These are phyloP conservation scores for Hermaeophaga mercurialis DNA, from an alignment of 2,888 invertebrate genomes.

Conservation along the genomic window DNA sequence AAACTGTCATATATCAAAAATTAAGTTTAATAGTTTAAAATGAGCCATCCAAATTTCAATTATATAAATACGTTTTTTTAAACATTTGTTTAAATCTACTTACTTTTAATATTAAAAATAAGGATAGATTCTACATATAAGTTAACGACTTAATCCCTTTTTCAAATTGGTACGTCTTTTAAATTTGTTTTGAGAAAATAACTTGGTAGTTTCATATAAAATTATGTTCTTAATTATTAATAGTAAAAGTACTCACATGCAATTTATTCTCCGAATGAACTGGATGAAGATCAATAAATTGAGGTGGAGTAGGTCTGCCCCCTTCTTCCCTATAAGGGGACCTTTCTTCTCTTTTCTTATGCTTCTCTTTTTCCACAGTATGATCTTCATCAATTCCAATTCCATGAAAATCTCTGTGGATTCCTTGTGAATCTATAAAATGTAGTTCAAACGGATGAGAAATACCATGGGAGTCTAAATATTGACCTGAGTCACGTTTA, in stretches of 20 bases:
- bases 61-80: no score
- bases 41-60: no score
- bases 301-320: slow-evolving; percentile 51
- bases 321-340: slow-evolving; percentile 42
- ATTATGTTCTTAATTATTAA: no score
- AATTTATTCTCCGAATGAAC: slow-evolving; percentile 53
- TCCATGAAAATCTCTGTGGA: slow-evolving; percentile 52
- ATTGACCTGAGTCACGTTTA: slow-evolving; percentile 49
- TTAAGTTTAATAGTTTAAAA: no score
- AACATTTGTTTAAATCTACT: no score
- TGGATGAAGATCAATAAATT: slow-evolving; percentile 54
- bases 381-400: slow-evolving; percentile 47
- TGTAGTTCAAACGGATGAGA: slow-evolving; percentile 54
- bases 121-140: no score
- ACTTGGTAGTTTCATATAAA: no score
- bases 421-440: slow-evolving; percentile 56
- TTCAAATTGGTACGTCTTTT: no score
- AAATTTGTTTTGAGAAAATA: no score
- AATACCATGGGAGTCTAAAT: slow-evolving; percentile 55
- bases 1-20: no score
- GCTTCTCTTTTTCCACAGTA: slow-evolving; percentile 34
- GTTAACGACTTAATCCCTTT: no score
- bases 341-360: slow-evolving; percentile 40
- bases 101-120: no score
- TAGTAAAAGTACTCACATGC: slow-evolving; percentile 47